Conservation (phyloP, 2,113 vertebrate species). For the Onychostoma macrolepis region DNA sequence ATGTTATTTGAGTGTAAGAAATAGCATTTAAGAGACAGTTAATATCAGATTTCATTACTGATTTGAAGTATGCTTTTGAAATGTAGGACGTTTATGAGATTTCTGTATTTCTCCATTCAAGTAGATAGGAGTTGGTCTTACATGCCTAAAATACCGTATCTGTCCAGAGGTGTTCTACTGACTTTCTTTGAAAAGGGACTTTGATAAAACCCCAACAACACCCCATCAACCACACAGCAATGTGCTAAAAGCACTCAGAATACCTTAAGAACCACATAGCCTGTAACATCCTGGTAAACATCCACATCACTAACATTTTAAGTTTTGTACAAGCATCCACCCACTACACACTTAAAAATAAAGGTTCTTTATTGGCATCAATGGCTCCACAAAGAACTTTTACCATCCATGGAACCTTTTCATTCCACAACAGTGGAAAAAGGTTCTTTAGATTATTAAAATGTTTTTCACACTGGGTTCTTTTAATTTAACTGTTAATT, state of each 20-base stretch:
- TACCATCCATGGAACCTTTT: no score
- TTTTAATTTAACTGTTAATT: no score
- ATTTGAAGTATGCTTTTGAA: not conserved
- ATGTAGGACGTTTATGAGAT: not conserved
- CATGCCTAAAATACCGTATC: not conserved
- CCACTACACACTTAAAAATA: no score
- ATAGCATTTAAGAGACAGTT: not conserved
- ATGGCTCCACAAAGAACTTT: no score
- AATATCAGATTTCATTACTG: not conserved
- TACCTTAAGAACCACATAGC: not conserved
- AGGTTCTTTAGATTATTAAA: no score
- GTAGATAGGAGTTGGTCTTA: not conserved
- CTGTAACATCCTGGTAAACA: not conserved
- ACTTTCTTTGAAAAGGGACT: not conserved
- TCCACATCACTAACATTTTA: not conserved
- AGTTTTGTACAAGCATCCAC: not conserved
- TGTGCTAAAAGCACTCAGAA: not conserved
- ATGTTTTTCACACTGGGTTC: no score
- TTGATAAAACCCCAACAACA: not conserved
- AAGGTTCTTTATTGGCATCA: no score
- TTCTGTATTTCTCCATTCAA: not conserved
- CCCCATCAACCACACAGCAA: not conserved
- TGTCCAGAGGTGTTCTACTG: not conserved
- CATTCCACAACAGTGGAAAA: no score
- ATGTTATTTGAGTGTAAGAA: not conserved